These are phyloP conservation scores for Lepidocyrtoides sp. DNA, from an alignment of 2,888 invertebrate species.

Conservation along the genomic window DNA sequence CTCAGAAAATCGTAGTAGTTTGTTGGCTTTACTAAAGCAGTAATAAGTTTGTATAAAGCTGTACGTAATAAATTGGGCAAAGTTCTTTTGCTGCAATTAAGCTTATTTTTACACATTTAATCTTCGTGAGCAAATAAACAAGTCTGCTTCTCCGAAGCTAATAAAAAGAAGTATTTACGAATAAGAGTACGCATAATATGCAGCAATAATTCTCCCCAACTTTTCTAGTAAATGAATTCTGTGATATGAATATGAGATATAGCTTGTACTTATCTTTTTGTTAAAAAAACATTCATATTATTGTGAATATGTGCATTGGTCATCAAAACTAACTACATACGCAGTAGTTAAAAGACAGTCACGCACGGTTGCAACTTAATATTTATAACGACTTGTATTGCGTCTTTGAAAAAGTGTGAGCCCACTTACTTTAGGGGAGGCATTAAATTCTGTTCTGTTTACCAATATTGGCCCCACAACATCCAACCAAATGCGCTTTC, in stretches of 20 bases:
- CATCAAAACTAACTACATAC: constrained; percentile 18
- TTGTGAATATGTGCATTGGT: constrained; percentile 15
- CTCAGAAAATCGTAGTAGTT: not conserved
- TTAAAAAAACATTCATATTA: too few relatives aligned
- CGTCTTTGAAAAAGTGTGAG: not conserved
- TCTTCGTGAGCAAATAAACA: constrained; percentile 6
- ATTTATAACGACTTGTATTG: constrained; percentile 35
- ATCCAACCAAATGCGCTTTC: not conserved
- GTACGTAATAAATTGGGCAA: not conserved
- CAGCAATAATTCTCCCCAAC: too few relatives aligned
- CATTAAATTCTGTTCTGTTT: not conserved
- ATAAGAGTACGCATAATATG: not conserved
- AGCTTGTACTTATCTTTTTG: not conserved
- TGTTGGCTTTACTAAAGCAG: not conserved
- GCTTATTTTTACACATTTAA: constrained; percentile 24
- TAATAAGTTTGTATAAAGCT: not conserved
- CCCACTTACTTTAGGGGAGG: constrained; percentile 6
- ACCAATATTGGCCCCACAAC: not conserved
- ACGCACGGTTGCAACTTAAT: constrained; percentile 59
- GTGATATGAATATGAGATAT: too few relatives aligned
- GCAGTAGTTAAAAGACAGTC: constrained; percentile 28
- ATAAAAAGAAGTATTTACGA: too few relatives aligned
- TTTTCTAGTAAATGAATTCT: too few relatives aligned
- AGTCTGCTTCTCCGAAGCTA: not conserved
- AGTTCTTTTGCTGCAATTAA: constrained; percentile 15